Conservation (phyloP, 2,888 invertebrate genomes). For the Sympetrum striolatum region DNA sequence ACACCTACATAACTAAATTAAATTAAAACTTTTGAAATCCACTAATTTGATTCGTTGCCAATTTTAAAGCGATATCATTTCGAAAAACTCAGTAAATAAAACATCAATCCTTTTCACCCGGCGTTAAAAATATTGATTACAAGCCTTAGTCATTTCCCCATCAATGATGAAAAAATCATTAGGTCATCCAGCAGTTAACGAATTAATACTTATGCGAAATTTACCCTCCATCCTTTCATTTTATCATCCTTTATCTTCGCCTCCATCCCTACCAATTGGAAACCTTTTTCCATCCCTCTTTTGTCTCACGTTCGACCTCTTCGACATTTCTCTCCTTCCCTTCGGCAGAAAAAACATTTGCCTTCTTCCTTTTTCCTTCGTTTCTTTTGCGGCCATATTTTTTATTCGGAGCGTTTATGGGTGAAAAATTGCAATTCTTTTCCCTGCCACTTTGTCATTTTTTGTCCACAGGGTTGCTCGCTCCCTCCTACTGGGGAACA, state of each 20-base stretch:
- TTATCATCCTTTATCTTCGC: no score
- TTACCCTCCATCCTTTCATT: no score
- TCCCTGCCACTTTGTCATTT: not conserved
- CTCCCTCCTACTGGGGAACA: not conserved
- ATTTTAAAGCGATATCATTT: no score
- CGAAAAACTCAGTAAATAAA: no score
- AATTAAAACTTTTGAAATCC: no score
- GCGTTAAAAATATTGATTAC: no score
- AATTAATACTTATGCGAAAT: no score
- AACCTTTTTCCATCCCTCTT: not conserved
- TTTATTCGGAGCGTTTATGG: not conserved
- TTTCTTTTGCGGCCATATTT: not conserved
- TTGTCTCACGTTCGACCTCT: not conserved
- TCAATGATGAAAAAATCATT: not conserved
- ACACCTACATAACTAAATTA: no score
- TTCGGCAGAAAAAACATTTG: not conserved
- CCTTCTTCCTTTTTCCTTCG: not conserved
- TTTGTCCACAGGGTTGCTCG: not conserved
- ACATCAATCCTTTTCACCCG: no score
- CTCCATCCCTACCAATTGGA: not conserved
- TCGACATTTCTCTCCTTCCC: not conserved
- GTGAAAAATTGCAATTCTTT: not conserved
- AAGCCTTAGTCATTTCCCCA: not conserved
- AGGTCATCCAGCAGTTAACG: no score
- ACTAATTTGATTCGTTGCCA: no score